Conservation (phyloP, 2,797 vertebrate species). For the Antrozous pallidus region DNA sequence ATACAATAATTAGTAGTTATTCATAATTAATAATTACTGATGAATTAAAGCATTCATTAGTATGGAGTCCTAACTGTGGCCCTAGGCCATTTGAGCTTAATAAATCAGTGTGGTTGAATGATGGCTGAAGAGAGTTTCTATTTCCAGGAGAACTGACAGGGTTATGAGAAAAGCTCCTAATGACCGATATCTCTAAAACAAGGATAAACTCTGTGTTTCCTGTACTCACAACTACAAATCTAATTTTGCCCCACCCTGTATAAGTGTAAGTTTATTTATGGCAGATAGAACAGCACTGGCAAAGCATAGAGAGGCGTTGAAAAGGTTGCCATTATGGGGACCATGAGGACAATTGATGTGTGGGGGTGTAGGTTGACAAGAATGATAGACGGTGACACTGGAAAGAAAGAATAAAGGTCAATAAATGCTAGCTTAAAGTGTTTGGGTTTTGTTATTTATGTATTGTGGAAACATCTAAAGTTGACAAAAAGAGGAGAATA, state of each 20-base stretch:
- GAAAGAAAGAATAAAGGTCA: neutral
- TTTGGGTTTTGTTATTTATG: neutral
- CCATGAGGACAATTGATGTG: neutral
- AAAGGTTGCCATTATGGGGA: neutral
- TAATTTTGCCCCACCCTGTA: neutral
- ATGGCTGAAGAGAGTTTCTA: constrained; percentile 27
- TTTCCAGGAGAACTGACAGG: constrained; percentile 53
- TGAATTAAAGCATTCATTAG: constrained; percentile 76
- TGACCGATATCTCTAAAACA: constrained; percentile 52
- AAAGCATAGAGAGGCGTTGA: neutral
- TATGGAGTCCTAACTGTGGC: constrained; percentile 74
- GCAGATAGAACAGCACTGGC: neutral
- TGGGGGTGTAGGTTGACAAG: neutral
- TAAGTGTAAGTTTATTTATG: neutral
- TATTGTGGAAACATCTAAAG: neutral
- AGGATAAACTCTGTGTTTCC: neutral
- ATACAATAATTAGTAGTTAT: no score
- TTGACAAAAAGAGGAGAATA: neutral
- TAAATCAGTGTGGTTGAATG: constrained; percentile 46
- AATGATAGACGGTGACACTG: neutral
- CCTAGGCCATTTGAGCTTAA: constrained; percentile 44
- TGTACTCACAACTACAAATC: neutral
- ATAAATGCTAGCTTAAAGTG: neutral
- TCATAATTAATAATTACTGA: no score
- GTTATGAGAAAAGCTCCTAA: constrained; percentile 69